Percentiles rank a stretch among this genome's conserved stretches.
Conservation (phyloP, 2,113 vertebrate genomes). For the Phodopus roborovskii region DNA sequence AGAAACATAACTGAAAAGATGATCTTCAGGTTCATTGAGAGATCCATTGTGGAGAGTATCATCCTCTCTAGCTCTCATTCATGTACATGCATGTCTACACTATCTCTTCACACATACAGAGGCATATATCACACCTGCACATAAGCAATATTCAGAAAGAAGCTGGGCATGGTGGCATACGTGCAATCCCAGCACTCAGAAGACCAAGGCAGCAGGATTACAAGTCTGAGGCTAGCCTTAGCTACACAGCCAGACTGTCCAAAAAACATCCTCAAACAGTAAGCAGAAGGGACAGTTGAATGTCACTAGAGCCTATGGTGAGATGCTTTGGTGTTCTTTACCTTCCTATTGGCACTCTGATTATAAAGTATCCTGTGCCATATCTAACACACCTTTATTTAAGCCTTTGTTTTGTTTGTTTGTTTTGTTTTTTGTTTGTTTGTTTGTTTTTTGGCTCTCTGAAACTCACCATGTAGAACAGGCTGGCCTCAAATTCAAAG, state of each 20-base stretch:
- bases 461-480: neutral
- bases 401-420: neutral
- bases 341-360: neutral
- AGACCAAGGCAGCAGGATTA: neutral
- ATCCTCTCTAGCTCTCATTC: neutral
- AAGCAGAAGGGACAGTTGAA: conserved; percentile 14
- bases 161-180: neutral
- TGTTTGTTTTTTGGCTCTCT: neutral
- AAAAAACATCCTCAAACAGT: neutral
- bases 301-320: neutral
- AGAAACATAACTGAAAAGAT: neutral
- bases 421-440: neutral
- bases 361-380: conserved; percentile 17
- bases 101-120: neutral
- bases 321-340: neutral
- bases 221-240: neutral
- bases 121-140: neutral
- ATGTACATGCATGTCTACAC: neutral
- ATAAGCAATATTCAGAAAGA: neutral
- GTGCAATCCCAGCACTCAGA: neutral
- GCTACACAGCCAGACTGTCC: neutral
- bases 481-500: neutral
- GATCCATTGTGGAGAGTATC: neutral
- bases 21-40: neutral
- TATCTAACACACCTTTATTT: conserved; percentile 53